Evolutionary conservation across 2,888 invertebrate species (phyloP), one percentile per base, ranked within the genome.

Genomic region (Volucella zonaria): DNA sequence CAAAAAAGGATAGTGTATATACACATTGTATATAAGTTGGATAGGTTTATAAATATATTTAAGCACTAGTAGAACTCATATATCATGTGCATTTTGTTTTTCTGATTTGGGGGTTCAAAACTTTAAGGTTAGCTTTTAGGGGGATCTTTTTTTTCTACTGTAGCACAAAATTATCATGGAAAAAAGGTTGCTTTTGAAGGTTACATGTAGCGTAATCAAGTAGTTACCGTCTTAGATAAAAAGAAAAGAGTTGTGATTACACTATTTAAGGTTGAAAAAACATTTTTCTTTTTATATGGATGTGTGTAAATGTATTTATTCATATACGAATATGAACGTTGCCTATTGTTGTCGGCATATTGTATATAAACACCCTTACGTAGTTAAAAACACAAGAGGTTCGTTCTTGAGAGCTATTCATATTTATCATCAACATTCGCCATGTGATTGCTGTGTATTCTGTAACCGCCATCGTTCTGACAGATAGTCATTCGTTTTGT

Each of bases 181-280:
- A 12, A 31, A 31, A 61, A 42, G 59, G 59, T 42, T 59, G 18
- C 6, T 59, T 59, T 42, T 59, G 43, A 61, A 45, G 61, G 61
- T 31, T 31, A 23, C 45, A 12, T 18, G 8, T 18, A 40, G 9
- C 18, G 10, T 59, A 59, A 18, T 59, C 43, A 18, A 59, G 11
- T 49, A 14, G 10, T 51, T 40, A 64, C 42, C 15, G 51, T 51
- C 15, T 11, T 40, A 14, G 40, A 38, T 49, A 64, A 12, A 15
- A 8, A n/a, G 38, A 15, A 49, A 11, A 38, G 10, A 11, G 8
- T 43, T 59, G 3, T 42, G 58, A 58, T 58, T 42, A 15, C 14
- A 38, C 3, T 40, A 18, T 9, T 51, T 51, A 31, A 31, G 4
- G 4, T 6, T 31, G 31, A 31, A 31, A 31, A 31, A 31, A 31